Percentiles rank a stretch among this genome's conserved stretches.
These are phyloP conservation scores for Malurus cyaneus DNA, from an alignment of 2,113 vertebrate genomes.

Conservation along the genomic window DNA sequence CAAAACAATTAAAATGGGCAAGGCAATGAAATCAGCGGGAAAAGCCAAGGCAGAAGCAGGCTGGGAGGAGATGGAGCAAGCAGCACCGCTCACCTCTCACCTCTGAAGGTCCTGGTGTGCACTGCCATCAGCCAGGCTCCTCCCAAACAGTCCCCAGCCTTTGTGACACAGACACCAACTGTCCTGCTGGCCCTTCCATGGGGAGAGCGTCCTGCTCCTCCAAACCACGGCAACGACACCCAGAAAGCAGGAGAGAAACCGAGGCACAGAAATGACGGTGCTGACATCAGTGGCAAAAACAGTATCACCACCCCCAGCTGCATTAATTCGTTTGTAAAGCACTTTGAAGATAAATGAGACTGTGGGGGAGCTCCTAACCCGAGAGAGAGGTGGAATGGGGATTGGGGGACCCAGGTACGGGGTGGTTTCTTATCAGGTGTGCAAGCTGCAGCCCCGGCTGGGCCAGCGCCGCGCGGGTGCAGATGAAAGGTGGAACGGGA, in stretches of 20 bases:
- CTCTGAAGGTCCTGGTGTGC: neutral
- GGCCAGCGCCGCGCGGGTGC: neutral
- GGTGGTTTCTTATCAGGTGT: neutral
- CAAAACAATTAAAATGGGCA: neutral
- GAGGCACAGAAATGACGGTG: neutral
- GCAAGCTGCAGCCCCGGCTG: conserved; percentile 6
- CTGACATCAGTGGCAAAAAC: neutral
- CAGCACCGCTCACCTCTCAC: neutral
- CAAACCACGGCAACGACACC: neutral
- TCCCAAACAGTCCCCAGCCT: neutral
- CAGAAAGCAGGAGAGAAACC: neutral
- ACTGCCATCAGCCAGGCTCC: neutral
- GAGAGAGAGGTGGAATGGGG: neutral
- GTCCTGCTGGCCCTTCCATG: neutral
- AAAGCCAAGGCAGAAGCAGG: neutral
- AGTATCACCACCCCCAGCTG: neutral
- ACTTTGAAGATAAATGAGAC: conserved; percentile 39
- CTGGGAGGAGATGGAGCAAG: neutral
- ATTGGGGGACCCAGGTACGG: neutral
- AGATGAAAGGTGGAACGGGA: neutral
- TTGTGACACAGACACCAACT: neutral
- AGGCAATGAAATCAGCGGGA: neutral
- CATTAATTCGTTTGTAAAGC: conserved; percentile 57
- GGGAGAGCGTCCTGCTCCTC: neutral
- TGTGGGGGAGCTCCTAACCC: neutral